phyloP scores from a whole-genome alignment of 1,140 invertebrate species.

The Tetraneura akinire region DNA sequence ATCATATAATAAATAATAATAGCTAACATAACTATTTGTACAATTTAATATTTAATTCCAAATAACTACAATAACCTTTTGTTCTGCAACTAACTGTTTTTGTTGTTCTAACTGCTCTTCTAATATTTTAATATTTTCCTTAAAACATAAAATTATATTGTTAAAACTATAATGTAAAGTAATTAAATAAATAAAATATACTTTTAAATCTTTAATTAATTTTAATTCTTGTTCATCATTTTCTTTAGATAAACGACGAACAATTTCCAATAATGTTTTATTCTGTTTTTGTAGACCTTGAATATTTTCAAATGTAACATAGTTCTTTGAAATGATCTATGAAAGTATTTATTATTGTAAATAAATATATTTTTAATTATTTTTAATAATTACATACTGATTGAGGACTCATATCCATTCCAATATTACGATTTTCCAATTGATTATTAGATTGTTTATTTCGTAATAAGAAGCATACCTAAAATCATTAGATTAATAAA shows the following conservation, averaged over 20 bases:
- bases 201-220: conserved; percentile 27
- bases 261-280: conserved; percentile 5
- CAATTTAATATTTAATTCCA: no score
- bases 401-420: conserved; percentile 45
- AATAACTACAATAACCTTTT: neutral
- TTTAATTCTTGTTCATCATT: conserved; percentile 36
- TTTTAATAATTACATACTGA: conserved; percentile 27
- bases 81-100: neutral
- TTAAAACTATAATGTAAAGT: neutral
- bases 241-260: conserved; percentile 23
- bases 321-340: conserved; percentile 43
- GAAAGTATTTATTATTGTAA: neutral
- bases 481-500: neutral
- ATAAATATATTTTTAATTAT: neutral
- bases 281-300: conserved; percentile 42
- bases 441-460: conserved; percentile 21
- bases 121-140: conserved; percentile 7
- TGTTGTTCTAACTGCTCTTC: conserved; percentile 26
- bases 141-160: neutral
- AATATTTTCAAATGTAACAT: conserved; percentile 48
- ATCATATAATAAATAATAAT: no score
- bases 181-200: neutral
- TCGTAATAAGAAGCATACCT: conserved; percentile 39
- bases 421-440: conserved; percentile 31
- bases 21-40: no score